Evolutionary conservation across 2,113 vertebrate genomes (phyloP).

Genomic region (Xenopus borealis): DNA sequence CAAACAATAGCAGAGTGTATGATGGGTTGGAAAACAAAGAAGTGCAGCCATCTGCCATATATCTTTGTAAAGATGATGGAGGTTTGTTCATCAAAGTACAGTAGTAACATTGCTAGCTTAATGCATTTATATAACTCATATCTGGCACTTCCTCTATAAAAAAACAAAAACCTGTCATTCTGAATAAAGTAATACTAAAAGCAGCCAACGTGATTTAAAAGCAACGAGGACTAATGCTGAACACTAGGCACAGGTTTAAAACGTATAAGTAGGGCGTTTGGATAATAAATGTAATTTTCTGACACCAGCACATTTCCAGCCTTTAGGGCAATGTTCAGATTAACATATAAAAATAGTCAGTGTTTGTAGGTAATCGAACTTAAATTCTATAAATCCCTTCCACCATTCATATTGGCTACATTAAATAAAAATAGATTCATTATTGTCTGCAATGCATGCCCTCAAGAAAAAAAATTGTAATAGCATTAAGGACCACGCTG

Average conservation of each 20-base stretch:
- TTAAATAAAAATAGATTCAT: no score
- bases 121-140: conserved; percentile 58
- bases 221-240: conserved; percentile 31
- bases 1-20: conserved; percentile 56
- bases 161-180: conserved; percentile 51
- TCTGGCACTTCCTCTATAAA: conserved; percentile 49
- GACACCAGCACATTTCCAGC: no score
- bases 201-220: conserved; percentile 48
- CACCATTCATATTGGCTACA: no score
- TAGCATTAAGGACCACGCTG: no score
- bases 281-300: no score
- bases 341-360: no score
- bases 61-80: conserved; percentile 58
- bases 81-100: conserved; percentile 50
- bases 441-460: no score
- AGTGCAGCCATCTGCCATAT: conserved; percentile 3
- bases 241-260: not conserved
- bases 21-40: not conserved
- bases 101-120: conserved; percentile 54
- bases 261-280: no score
- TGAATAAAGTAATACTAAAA: conserved; percentile 44
- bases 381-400: no score
- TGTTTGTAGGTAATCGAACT: no score
- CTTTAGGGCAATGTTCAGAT: no score
- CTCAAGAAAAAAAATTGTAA: no score